A percentile compares a stretch with the other conserved stretches of the same genome.
Evolutionary conservation across 2,888 invertebrate genomes (phyloP).

Genomic region (Cataglyphis altisquamis): DNA sequence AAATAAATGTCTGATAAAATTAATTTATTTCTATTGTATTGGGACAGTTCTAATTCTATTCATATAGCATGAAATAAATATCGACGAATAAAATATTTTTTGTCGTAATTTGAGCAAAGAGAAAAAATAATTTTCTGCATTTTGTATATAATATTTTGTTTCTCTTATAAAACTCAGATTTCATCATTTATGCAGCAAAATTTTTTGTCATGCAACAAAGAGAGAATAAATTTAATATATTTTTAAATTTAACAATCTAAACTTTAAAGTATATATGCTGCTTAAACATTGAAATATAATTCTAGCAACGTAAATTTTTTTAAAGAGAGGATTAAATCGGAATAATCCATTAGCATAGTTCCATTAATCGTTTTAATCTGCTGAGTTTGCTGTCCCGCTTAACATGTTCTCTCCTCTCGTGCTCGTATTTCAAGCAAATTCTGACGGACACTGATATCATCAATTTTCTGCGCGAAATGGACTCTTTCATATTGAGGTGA

Average conservation of each 20-base stretch:
- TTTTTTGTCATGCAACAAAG: not conserved
- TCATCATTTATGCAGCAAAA: not conserved
- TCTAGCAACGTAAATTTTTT: not conserved
- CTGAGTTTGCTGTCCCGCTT: slow-evolving; percentile 16
- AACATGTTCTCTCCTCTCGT: slow-evolving; percentile 17
- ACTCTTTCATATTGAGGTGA: slow-evolving; percentile 25
- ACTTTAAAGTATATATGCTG: not conserved
- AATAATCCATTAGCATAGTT: slow-evolving; percentile 1
- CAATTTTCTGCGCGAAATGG: slow-evolving; percentile 43
- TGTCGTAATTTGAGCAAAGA: not conserved
- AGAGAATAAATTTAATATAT: not conserved
- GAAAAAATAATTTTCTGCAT: not conserved
- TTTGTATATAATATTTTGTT: slow-evolving; percentile 10
- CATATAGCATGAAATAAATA: not conserved
- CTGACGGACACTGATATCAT: slow-evolving; percentile 35
- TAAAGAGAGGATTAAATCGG: not conserved
- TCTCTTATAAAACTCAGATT: not conserved
- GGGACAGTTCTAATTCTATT: not conserved
- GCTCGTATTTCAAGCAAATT: slow-evolving; percentile 32
- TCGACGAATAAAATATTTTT: not conserved
- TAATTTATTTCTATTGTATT: not conserved
- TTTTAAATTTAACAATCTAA: not conserved
- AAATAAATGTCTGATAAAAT: not conserved
- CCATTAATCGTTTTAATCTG: slow-evolving; percentile 37
- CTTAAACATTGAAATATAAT: slow-evolving; percentile 10